Evolutionary conservation across 1,140 invertebrate species (phyloP), one percentile per base, ranked within the genome.

Genomic region (Aphelinus certus): DNA sequence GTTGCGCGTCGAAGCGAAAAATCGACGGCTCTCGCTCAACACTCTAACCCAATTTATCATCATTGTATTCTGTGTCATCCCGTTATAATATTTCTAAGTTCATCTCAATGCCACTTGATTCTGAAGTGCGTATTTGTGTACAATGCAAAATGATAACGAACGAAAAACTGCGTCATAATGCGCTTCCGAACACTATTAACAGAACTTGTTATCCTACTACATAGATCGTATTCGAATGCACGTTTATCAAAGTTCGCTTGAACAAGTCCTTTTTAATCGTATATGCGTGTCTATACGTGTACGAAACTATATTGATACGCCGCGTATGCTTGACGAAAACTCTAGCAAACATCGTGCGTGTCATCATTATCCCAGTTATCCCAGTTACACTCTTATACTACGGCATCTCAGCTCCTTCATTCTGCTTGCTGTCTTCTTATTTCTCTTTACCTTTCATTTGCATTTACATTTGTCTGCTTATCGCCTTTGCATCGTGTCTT

Each of bases 91-190:
- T 71, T 55, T 47, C 55, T 63, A 53, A 4, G 53, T 43, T 42
- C 62, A 43, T 3, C 51, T 63, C 42, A 63, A 71, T 71, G 60
- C 61, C 69, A 55, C 51, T 63, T 70, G 47, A 49, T 61, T 62
- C 47, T 7, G 66, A n/a, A 46, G n/a, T 58, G 26, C 26, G 26
- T 26, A 26, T 10, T 61, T 42, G 3, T 45, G 58, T 7, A 7
- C 45, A 43, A 1, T 43, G 42, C 42, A 61, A 43, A 3, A 63
- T 9, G 9, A 47, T 6, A 47, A 63, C 46, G 9, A 63, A 63
- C 46, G 10, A 46, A 63, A 9, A 3, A 26, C 26, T 26, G 26
- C 26, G 26, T 26, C 26, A 26, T 26, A 26, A 26, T 26, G 26
- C 26, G 26, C 26, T 26, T 26, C 26, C 26, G 26, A 26, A 26